Evolutionary conservation across 2,888 invertebrate genomes (phyloP), one percentile per base, ranked within the genome.

Genomic region (Serrognathus titanus): DNA sequence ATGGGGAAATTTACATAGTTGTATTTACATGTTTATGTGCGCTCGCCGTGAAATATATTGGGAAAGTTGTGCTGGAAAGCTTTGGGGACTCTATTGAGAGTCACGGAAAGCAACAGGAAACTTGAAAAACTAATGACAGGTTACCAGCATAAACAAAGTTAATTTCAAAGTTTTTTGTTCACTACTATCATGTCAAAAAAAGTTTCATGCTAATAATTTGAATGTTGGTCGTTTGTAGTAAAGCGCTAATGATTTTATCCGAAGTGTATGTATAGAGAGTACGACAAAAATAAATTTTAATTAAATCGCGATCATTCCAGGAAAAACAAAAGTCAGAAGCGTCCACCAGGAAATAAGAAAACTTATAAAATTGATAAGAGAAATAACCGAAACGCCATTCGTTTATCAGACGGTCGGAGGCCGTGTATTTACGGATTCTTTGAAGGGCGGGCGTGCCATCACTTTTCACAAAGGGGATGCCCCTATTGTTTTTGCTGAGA

Each of bases 401-500:
- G 39, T 55, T 37, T 41, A 53, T 71, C 68, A 68, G 67, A 59
- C 36, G 65, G 62, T 58, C 68, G 66, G 64, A 66, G 65, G 64
- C 63, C 60, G 65, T 63, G 67, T 69, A 71, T 71, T 71, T 72
- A 69, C 71, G 64, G 66, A 71, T 71, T 71, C 68, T 69, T 67
- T 62, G 66, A 58, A 68, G 66, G 66, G 67, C 66, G 69, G 71
- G 68, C 68, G 68, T 66, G 69, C 71, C 69, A 66, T 64, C 64
- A 66, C 65, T 69, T 54, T 43, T 52, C 65, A 63, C 63, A 64
- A 64, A 63, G 66, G 66, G 62, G 62, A 61, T 59, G 24, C 24
- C 24, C 67, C 70, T 69, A 71, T 71, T 72, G 71, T 72, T 72
- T 71, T 69, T 69, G 68, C 71, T 69, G 70, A 66, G 70, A 71